Evolutionary conservation across 2,888 invertebrate species (phyloP).

Genomic region (Horisme vitalbata): DNA sequence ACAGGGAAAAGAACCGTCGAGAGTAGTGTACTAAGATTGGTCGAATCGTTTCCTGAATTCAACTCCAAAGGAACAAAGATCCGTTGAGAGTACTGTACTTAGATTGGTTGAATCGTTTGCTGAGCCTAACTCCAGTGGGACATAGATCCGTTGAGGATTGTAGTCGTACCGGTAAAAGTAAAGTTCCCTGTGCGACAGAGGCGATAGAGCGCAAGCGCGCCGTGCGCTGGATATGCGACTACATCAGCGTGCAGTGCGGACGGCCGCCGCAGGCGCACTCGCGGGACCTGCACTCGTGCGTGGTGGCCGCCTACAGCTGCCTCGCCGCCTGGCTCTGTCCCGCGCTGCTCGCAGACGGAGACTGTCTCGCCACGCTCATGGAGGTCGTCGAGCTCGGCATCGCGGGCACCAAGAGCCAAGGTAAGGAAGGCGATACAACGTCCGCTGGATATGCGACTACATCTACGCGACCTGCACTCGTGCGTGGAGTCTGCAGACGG

Average conservation of each 20-base stretch:
- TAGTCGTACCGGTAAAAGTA: not conserved
- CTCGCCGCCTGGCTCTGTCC: conserved; percentile 96
- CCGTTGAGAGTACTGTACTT: too few species aligned
- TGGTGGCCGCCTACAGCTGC: conserved; percentile 96
- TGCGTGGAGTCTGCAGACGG: too few species aligned
- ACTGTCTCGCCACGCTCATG: conserved; percentile 95
- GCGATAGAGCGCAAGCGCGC: conserved; percentile 94
- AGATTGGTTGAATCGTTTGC: too few species aligned
- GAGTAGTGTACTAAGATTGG: too few species aligned
- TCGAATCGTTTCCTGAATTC: too few species aligned
- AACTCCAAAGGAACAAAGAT: too few species aligned
- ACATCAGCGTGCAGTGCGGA: conserved; percentile 97
- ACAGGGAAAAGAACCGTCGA: too few species aligned
- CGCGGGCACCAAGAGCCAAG: conserved; percentile 95
- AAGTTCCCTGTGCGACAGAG: conserved; percentile 77
- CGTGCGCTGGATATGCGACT: conserved; percentile 99
- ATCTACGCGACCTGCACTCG: too few species aligned
- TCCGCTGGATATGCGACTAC: too few species aligned
- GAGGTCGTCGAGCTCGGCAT: conserved; percentile 99
- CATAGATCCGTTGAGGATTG: too few species aligned
- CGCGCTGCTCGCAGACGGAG: conserved; percentile 94
- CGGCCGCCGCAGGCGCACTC: conserved; percentile 97
- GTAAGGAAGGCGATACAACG: too few species aligned
- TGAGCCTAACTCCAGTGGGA: too few species aligned
- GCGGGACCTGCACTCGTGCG: conserved; percentile 96